Percentiles rank a stretch among this genome's conserved stretches.
Evolutionary conservation across 2,113 vertebrate species (phyloP).

Genomic region (Tor tambroides): DNA sequence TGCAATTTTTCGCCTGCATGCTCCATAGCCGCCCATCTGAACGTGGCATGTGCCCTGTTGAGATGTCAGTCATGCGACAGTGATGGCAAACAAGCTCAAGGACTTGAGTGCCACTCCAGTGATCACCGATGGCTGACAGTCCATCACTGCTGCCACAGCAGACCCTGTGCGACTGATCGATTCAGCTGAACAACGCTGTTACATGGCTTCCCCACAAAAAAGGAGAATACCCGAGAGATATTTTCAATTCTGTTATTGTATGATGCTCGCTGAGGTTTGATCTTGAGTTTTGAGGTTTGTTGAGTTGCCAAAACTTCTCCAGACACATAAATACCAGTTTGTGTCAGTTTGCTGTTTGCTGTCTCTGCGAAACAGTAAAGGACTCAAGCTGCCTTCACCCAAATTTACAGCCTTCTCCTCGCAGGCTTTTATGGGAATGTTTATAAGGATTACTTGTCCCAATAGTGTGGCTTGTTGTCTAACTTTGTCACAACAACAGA

Average conservation of each 20-base stretch:
- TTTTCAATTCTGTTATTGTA: not conserved
- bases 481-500: conserved; percentile 19
- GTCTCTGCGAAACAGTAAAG: conserved; percentile 12
- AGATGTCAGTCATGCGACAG: conserved; percentile 32
- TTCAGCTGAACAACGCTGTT: not conserved
- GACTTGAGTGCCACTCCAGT: conserved; percentile 50
- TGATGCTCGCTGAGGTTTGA: not conserved
- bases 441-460: conserved; percentile 37
- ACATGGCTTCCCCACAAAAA: not conserved
- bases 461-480: conserved; percentile 16
- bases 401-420: conserved; percentile 39
- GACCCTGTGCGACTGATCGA: conserved; percentile 30
- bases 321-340: conserved; percentile 24
- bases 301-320: not conserved
- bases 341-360: conserved; percentile 31
- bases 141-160: conserved; percentile 14
- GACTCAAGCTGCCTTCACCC: conserved; percentile 15
- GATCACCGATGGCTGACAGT: conserved; percentile 32
- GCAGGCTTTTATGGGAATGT: conserved; percentile 15
- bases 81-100: conserved; percentile 50
- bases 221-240: not conserved
- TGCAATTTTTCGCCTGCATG: conserved; percentile 48
- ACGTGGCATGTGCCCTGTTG: conserved; percentile 42
- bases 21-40: conserved; percentile 45
- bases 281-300: not conserved